Evolutionary conservation across 2,888 invertebrate species (phyloP).

Genomic region (Synergus umbraculus): DNA sequence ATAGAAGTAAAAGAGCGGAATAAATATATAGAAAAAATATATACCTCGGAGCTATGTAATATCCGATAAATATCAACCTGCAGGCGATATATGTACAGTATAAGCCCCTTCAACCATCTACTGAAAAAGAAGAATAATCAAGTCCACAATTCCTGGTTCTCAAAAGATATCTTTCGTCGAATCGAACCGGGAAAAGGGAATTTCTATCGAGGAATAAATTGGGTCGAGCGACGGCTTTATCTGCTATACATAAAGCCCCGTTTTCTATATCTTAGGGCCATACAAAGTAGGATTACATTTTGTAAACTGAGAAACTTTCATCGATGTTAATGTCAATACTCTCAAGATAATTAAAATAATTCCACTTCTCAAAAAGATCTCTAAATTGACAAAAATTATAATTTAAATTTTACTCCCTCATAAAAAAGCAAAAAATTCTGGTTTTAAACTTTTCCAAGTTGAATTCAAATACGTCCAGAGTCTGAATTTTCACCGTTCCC

Average conservation of each 20-base stretch:
- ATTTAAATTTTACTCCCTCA: too few species aligned
- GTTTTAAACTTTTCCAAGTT: too few species aligned
- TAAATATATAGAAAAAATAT: not conserved
- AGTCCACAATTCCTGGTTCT: constrained; percentile 45
- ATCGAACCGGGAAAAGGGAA: constrained; percentile 22
- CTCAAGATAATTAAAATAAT: not conserved
- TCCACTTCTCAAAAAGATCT: not conserved
- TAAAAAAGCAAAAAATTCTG: too few species aligned
- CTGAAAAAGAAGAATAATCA: constrained; percentile 45
- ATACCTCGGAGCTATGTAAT: not conserved
- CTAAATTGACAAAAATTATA: not conserved
- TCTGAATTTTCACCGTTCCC: too few species aligned
- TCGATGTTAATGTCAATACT: not conserved
- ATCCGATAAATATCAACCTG: not conserved
- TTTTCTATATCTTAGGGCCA: constrained; percentile 19
- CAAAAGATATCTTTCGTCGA: constrained; percentile 45
- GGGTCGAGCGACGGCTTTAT: constrained; percentile 47
- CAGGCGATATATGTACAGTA: not conserved
- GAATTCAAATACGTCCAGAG: too few species aligned
- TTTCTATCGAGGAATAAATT: constrained; percentile 50
- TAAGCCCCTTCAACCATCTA: constrained; percentile 18
- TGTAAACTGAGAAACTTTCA: constrained; percentile 3
- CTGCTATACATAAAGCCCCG: constrained; percentile 25
- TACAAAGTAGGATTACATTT: constrained; percentile 19
- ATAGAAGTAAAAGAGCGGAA: not conserved